These are phyloP conservation scores for Rotaria macrura DNA, from an alignment of 2,888 invertebrate genomes.

Conservation along the genomic window DNA sequence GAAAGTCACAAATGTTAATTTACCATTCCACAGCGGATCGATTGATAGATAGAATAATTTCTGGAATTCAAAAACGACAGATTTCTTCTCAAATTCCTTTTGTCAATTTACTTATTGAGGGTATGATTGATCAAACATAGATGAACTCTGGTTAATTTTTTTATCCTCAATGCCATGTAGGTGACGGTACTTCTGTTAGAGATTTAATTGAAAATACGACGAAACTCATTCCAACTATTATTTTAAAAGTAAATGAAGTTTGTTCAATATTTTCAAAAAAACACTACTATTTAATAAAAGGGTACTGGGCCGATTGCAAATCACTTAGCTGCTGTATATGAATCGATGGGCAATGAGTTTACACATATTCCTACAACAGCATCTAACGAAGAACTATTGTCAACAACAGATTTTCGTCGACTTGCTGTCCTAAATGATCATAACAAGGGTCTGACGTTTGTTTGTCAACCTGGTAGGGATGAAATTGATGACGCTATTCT, in stretches of 20 bases:
- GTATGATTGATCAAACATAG: not conserved
- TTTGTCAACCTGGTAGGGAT: not conserved
- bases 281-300: too few relatives aligned
- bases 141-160: not conserved
- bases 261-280: too few relatives aligned
- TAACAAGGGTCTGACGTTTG: not conserved
- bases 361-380: not conserved
- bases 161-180: not conserved
- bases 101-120: not conserved
- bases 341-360: not conserved
- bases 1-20: not conserved
- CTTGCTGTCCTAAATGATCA: not conserved
- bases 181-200: not conserved
- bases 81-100: not conserved
- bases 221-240: not conserved
- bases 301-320: not conserved
- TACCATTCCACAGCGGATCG: not conserved
- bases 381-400: not conserved
- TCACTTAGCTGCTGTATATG: not conserved
- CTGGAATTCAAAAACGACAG: not conserved
- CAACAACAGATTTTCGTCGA: not conserved
- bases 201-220: not conserved
- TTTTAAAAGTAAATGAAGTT: constrained; percentile 2
- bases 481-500: not conserved
- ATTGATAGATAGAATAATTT: not conserved